A percentile compares a stretch with the other conserved stretches of the same genome.
These are phyloP conservation scores for Rhagonycha fulva DNA, from an alignment of 2,888 invertebrate genomes.

Conservation along the genomic window DNA sequence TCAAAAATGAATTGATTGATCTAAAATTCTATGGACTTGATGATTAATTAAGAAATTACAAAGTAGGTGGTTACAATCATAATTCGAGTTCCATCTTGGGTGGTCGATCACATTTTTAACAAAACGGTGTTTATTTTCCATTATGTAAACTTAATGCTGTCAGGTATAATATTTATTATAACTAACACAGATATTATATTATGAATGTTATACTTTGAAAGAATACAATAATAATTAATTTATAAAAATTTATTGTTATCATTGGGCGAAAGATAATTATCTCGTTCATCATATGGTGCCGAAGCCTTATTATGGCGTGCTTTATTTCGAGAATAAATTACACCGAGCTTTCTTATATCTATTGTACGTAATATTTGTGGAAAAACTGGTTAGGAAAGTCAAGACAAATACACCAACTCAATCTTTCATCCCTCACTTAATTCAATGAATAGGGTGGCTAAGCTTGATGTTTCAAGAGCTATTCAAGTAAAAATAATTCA, in stretches of 20 bases:
- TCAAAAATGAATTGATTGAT: not conserved
- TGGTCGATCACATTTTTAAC: not conserved
- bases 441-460: slow-evolving; percentile 28
- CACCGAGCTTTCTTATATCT: slow-evolving; percentile 9
- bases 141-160: not conserved
- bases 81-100: not conserved
- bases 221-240: not conserved
- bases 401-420: slow-evolving; percentile 22
- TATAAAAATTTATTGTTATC: not conserved
- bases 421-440: slow-evolving; percentile 28
- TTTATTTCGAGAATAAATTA: slow-evolving; percentile 11
- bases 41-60: slow-evolving; percentile 27
- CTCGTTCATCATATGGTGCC: not conserved
- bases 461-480: slow-evolving; percentile 18
- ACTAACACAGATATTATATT: too few relatives aligned
- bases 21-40: not conserved
- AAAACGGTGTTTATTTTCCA: not conserved
- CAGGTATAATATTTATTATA: not conserved
- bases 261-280: not conserved
- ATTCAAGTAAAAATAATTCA: slow-evolving; percentile 13
- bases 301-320: slow-evolving; percentile 3
- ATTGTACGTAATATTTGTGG: slow-evolving; percentile 17
- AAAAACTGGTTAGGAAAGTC: slow-evolving; percentile 11
- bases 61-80: slow-evolving; percentile 15
- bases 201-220: not conserved